Evolutionary conservation across 2,888 invertebrate species (phyloP), one percentile per base, ranked within the genome.

Genomic region (Zootermopsis nevadensis): DNA sequence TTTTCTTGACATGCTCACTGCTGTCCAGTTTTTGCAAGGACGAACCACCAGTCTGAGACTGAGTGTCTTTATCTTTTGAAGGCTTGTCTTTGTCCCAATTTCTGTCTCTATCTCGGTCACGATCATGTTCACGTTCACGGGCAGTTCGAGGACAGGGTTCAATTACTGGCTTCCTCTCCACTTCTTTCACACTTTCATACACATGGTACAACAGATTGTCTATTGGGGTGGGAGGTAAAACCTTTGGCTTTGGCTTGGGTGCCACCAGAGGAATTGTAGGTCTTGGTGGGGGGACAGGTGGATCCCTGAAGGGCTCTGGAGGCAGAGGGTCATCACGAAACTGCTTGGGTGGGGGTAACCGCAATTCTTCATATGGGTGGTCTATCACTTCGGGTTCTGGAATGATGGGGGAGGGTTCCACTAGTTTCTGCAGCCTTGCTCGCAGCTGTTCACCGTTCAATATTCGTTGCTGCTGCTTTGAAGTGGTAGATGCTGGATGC

Each of bases 131-230:
- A 38, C 55, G 38, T 35, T 77, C 81, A 53, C 67, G 48, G 22
- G 35, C 30, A 19, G 33, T 77, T 30, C 67, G 55, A 42, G 77
- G 67, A 42, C 66, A 66, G 8, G 66, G 53, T 35, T 77, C 77
- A 30, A 74, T 77, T 22, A 81, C 22, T 12, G 77, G 67, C 66
- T 79, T 83, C 33, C 84, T 55, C 38, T 84, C 84, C 60, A 85
- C 85, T 82, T 85, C 87, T 60, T 90, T 90, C 38, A 91, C 90
- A 27, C 94, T 94, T 90, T 96, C 96, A 87, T 96, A 95, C 77
- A 96, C 94, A 88, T 96, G 96, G 87, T 96, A 95, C 8, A 96
- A 90, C 0, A 95, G 94, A 89, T 96, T 95, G 88, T 96, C 96
- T 77, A 94, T 91, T 83, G 88, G 91, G 69, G 86, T 72, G n/a